A percentile compares a stretch with the other conserved stretches of the same genome.
phyloP scores from a whole-genome alignment of 2,113 vertebrate species.

The Rynchops niger region DNA sequence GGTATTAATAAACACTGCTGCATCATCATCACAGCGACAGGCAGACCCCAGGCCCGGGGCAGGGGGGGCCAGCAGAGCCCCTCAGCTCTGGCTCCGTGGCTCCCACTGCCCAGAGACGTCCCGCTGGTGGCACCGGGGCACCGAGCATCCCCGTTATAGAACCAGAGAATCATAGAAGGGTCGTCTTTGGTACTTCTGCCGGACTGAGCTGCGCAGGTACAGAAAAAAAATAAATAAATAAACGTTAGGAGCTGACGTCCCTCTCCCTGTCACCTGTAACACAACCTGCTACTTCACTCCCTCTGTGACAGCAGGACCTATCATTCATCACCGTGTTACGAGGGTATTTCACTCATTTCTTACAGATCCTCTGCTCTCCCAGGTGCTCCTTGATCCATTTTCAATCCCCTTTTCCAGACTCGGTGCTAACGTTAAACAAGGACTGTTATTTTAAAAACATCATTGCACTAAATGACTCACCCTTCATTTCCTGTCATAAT shows the following conservation, averaged over 20 bases:
- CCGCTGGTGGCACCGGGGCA: background rate
- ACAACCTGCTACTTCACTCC: background rate
- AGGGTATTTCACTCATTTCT: background rate
- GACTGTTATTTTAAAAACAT: background rate
- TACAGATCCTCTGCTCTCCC: background rate
- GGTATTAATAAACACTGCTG: no score
- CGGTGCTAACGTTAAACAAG: background rate
- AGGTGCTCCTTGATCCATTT: background rate
- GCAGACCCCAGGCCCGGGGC: background rate
- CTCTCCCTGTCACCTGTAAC: fast-evolving
- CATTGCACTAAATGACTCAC: background rate
- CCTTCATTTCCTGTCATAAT: background rate
- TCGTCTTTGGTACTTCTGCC: no score
- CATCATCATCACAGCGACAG: fast-evolving
- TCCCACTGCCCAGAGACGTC: no score
- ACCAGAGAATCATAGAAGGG: no score
- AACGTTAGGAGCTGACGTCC: no score
- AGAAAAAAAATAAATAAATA: background rate
- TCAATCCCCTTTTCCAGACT: background rate
- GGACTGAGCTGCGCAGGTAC: fast-evolving
- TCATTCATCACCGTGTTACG: fast-evolving
- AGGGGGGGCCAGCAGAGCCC: background rate
- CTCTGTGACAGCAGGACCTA: fast-evolving
- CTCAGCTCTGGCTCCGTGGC: background rate
- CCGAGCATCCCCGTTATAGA: fast-evolving